Percentiles rank a stretch among this genome's conserved stretches.
Evolutionary conservation across 2,113 vertebrate species (phyloP).

Genomic region (Megaceryle torquata): DNA sequence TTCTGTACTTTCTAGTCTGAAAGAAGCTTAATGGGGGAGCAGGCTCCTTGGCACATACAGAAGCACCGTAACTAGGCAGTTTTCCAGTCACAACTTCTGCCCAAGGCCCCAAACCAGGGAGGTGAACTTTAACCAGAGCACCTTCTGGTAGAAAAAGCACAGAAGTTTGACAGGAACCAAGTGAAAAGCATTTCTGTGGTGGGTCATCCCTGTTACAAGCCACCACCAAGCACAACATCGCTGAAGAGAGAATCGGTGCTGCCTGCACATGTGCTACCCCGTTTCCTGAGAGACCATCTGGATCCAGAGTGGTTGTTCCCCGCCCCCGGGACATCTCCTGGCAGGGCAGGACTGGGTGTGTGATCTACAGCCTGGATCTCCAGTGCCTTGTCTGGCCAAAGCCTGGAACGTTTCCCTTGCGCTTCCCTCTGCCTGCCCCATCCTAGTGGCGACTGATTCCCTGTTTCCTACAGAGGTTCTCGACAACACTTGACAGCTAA

Average conservation of each 20-base stretch:
- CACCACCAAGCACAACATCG: rapidly evolving
- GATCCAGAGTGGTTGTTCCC: neutral
- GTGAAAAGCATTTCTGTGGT: neutral
- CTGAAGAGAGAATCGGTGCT: rapidly evolving
- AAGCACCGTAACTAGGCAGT: neutral
- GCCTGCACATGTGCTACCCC: neutral
- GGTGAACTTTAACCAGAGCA: neutral
- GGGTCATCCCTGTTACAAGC: no score
- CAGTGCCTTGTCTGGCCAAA: neutral
- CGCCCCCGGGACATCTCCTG: neutral
- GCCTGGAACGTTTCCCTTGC: neutral
- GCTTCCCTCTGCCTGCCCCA: neutral
- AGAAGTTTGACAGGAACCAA: no score
- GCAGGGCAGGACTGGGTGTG: neutral
- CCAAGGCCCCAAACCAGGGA: neutral
- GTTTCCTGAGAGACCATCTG: neutral
- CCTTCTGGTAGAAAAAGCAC: neutral
- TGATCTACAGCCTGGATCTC: rapidly evolving
- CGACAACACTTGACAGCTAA: neutral
- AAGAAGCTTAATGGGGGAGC: rapidly evolving
- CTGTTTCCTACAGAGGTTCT: neutral
- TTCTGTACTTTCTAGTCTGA: neutral
- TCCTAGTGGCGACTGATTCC: no score
- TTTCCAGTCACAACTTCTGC: neutral
- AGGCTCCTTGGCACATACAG: neutral